Percentiles rank a stretch among this genome's conserved stretches.
phyloP scores from a whole-genome alignment of 2,888 invertebrate species.

The Pimpla rufipes region DNA sequence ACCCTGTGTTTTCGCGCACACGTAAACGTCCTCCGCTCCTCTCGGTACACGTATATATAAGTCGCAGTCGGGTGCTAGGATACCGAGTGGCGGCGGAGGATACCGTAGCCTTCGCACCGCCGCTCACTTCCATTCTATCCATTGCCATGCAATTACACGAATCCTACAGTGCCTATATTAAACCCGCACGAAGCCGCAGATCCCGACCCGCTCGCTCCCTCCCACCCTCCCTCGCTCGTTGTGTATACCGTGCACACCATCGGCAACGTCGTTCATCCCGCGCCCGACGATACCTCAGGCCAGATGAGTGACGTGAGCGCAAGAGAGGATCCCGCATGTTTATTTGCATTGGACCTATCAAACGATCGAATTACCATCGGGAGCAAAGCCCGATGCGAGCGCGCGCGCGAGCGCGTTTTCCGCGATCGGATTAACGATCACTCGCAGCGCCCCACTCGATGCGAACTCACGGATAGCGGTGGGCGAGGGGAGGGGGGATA shows the following conservation, averaged over 20 bases:
- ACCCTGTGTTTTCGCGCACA: slow-evolving; percentile 4
- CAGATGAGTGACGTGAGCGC: slow-evolving; percentile 45
- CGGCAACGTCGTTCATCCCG: slow-evolving; percentile 37
- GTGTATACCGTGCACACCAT: slow-evolving; percentile 16
- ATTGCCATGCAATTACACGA: slow-evolving; percentile 76
- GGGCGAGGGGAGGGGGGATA: not conserved
- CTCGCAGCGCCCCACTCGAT: not conserved
- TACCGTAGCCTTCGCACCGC: slow-evolving; percentile 9
- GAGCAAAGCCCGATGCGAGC: slow-evolving; percentile 46
- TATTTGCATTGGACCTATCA: slow-evolving; percentile 68
- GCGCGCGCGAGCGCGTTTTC: no score
- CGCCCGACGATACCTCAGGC: slow-evolving; percentile 10
- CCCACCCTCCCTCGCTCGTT: not conserved
- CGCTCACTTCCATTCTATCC: slow-evolving; percentile 60
- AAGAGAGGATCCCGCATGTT: slow-evolving; percentile 34
- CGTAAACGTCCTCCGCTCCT: slow-evolving; percentile 33
- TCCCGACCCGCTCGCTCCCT: slow-evolving; percentile 26
- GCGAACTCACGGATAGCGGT: not conserved
- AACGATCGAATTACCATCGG: slow-evolving; percentile 68
- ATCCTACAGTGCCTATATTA: slow-evolving; percentile 64
- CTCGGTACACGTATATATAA: slow-evolving; percentile 11
- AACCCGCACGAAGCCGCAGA: slow-evolving; percentile 62
- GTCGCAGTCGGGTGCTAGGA: slow-evolving; percentile 17
- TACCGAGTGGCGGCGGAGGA: slow-evolving; percentile 41
- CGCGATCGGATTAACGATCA: slow-evolving; percentile 65